Evolutionary conservation across 2,113 vertebrate species (phyloP).

Genomic region (Microtus montanus): DNA sequence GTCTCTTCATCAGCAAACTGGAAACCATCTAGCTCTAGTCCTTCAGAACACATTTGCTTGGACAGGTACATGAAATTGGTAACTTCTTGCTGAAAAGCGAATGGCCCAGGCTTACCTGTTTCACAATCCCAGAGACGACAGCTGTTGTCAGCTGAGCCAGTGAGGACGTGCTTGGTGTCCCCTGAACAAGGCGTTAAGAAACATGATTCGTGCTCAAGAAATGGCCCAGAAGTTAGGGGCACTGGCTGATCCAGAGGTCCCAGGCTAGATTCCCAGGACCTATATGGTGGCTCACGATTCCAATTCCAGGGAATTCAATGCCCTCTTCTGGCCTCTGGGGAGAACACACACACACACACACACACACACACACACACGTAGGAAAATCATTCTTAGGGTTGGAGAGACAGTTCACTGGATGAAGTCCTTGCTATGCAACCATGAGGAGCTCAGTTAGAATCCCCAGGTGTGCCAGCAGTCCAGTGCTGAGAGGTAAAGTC

Average conservation of each 20-base stretch:
- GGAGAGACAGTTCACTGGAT: background rate
- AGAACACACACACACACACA: background rate
- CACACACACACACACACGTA: background rate
- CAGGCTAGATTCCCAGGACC: background rate
- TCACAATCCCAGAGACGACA: constrained; percentile 98
- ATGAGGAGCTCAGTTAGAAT: background rate
- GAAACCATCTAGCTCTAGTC: background rate
- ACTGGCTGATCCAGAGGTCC: background rate
- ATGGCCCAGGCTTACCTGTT: constrained; percentile 87
- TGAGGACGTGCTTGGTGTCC: constrained; percentile 97
- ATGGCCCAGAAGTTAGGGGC: background rate
- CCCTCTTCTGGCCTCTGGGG: too few relatives aligned
- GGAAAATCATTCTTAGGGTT: background rate
- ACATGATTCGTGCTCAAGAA: background rate
- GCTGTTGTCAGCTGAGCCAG: constrained; percentile 97
- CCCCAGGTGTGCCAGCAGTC: background rate
- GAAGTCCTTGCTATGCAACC: background rate
- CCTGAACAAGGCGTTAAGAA: constrained; percentile 87
- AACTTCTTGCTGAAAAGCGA: background rate
- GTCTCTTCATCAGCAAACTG: background rate
- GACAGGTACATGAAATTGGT: background rate
- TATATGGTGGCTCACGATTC: background rate
- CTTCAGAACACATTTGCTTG: background rate
- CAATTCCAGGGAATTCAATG: background rate
- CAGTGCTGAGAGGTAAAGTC: background rate